Evolutionary conservation across 2,888 invertebrate genomes (phyloP), one percentile per base, ranked within the genome.

Genomic region (Cenopis cana): DNA sequence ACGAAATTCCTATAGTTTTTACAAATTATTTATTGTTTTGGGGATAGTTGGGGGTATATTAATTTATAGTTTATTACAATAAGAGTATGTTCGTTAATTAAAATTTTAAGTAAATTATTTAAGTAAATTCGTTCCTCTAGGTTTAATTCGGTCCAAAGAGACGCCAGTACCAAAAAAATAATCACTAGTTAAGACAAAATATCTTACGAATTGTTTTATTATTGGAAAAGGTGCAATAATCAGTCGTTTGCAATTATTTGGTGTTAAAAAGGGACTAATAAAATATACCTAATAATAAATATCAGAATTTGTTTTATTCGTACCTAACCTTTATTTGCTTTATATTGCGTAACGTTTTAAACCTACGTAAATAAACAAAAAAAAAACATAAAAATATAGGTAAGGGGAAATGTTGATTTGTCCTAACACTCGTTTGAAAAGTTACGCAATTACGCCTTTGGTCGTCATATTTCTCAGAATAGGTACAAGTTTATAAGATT

Each of bases 101-200:
- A 46, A 17, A 2, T 41, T n/a, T 49, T 33, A 72, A 61, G 24
- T 41, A 41, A 68, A 29, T 38, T 49, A 52, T 61, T 67, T 54
- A 55, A 41, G 52, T 71, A n/a, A 61, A 24, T 61, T 67, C 33
- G 49, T 67, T 59, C 33, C 36, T 67, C 55, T 71, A 66, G 64
- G 4, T 56, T 74, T 80, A 77, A 73, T 74, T 73, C 76, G 78
- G 84, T 85, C 84, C 62, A 57, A 29, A 74, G 73, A 75, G 85
- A 83, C 87, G 81, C 91, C 91, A 88, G 91, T 91, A 90, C 91
- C 91, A 83, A 88, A 86, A 82, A 82, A 86, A 91, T 91, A 90
- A 82, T 91, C 91, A 89, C 76, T 86, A 85, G 78, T 72, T 74
- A 70, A 68, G 33, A 18, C 11, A 54, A 8, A 38, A 12, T 24